Percentiles rank a stretch among this genome's conserved stretches.
Evolutionary conservation across 2,113 vertebrate species (phyloP).

Genomic region (Typhlomys cinereus): DNA sequence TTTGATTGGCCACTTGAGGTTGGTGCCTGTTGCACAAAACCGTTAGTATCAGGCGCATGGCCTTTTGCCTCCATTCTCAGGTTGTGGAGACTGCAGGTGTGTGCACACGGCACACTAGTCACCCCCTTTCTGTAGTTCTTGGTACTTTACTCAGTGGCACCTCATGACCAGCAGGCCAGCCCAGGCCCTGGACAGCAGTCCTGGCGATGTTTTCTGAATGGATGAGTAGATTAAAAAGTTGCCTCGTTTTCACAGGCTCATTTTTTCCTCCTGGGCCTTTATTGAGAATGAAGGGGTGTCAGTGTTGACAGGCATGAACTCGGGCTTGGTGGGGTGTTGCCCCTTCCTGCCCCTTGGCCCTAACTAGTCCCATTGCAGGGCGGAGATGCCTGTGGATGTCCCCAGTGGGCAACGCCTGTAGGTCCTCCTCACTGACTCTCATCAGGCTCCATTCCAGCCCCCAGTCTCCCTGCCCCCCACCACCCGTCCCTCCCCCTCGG

Average conservation of each 20-base stretch:
- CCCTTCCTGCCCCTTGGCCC: neutral
- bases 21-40: neutral
- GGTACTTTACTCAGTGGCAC: neutral
- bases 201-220: neutral
- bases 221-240: neutral
- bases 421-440: neutral
- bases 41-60: neutral
- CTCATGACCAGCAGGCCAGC: neutral
- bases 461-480: neutral
- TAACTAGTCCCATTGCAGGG: neutral
- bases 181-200: neutral
- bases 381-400: neutral
- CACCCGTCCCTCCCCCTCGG: neutral
- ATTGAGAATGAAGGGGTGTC: neutral
- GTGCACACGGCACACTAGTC: neutral
- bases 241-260: neutral
- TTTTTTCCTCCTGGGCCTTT: neutral
- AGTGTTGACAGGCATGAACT: neutral
- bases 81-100: neutral
- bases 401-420: neutral
- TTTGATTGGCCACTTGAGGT: neutral
- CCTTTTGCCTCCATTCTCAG: neutral
- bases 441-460: neutral
- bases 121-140: too few relatives aligned
- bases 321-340: neutral